Conservation (phyloP, 2,888 invertebrate genomes). For the Chaitophorus viminalis region DNA sequence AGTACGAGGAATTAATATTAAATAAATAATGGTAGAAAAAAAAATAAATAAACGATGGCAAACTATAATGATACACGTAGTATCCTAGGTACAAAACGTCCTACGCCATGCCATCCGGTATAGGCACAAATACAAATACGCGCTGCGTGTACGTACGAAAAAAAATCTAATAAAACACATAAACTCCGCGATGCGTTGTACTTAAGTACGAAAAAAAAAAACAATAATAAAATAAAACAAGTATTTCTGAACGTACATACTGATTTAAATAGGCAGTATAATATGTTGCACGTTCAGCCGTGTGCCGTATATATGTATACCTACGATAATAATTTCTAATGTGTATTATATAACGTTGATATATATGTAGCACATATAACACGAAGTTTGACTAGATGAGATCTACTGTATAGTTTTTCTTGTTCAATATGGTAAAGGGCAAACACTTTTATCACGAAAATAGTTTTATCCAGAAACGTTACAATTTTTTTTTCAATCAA, state of each 20-base stretch:
- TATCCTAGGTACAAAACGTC: background rate
- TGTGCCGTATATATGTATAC: too few species aligned
- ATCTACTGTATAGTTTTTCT: too few species aligned
- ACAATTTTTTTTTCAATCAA: too few species aligned
- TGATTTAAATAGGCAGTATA: too few species aligned
- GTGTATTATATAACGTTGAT: too few species aligned
- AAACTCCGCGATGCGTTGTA: background rate
- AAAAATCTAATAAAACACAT: background rate
- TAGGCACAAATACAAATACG: background rate
- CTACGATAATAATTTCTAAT: too few species aligned
- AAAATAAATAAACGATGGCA: slow-evolving; percentile 11
- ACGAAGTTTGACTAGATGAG: too few species aligned
- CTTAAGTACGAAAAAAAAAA: background rate
- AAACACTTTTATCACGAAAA: too few species aligned
- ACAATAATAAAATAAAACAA: background rate
- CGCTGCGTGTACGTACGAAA: background rate
- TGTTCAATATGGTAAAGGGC: too few species aligned
- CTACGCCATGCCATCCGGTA: slow-evolving; percentile 34
- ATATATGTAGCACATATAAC: too few species aligned
- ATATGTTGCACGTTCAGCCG: too few species aligned
- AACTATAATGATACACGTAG: background rate
- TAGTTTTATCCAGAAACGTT: too few species aligned
- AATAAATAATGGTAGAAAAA: slow-evolving; percentile 6
- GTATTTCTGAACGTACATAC: background rate
- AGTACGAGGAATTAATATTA: slow-evolving; percentile 27